Evolutionary conservation across 2,888 invertebrate species (phyloP), one percentile per base, ranked within the genome.

Genomic region (Lepas anatifera): DNA sequence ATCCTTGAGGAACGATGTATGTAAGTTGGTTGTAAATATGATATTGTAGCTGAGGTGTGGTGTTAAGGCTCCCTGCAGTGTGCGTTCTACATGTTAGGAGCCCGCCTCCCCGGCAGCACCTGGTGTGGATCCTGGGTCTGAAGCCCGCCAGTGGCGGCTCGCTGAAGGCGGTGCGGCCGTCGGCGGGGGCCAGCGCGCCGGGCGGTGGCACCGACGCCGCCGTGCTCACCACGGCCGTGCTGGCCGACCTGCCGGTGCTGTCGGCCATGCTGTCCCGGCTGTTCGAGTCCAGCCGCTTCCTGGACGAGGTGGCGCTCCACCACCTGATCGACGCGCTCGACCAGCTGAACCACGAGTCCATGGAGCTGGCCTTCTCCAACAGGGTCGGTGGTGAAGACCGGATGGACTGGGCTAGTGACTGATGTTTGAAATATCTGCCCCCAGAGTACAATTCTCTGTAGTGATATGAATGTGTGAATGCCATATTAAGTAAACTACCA

Each of bases 251-350:
- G 37, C 96, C 97, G 0, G 84, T 87, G 71, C 83, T 97, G 29
- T 92, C 92, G 7, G 89, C 90, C 58, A 92, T 93, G 92, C 83
- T 97, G 73, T 94, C 94, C 70, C 86, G 92, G 72, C 85, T 97
- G 8, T 97, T 97, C 79, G 96, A 97, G 81, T 93, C 95, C 43
- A 95, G 95, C 73, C 92, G 92, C 81, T 89, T 90, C 80, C 83
- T 97, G 74, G 93, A 95, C 79, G 95, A 97, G 78, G 93, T 92
- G 3, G 94, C 96, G 2, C 81, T 98, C 7, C 95, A 97, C 81
- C 95, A 97, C 79, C 84, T 99, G 46, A 95, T 99, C 69, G 95
- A 97, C 79, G 97, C 97, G 0, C 83, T 99, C 1, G 96, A 96
- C 78, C 95, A 96, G 81, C 83, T 98, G 29, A 95, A 95, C 1